Base-by-base conservation (phyloP, 2,113 vertebrate species). In the Malurus elegans region DNA sequence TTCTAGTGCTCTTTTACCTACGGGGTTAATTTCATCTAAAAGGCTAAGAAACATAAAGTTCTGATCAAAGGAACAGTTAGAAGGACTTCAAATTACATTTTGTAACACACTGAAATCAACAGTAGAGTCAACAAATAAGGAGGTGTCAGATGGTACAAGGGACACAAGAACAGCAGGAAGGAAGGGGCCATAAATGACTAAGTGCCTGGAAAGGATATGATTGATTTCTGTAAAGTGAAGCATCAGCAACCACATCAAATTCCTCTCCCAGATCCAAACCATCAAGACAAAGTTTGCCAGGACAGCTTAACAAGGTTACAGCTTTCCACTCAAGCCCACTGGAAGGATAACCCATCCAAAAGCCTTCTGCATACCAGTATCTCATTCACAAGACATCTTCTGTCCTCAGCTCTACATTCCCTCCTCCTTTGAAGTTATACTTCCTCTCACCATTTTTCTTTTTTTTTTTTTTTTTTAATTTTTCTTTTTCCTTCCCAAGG, bases 161-260 rank as follows among this genome's bases (percentile, higher is more conserved):
- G 58, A 61, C 18, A 58, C 11, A 67, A 62, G 21, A 82, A 79
- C 1, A 14, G 34, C 15, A 19, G 31, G 8, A 79, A 71, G 8
- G 14, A 12, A 65, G 3, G 2, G 7, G 15, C 6, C 28, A 73
- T 17, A 58, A 90, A 67, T 0, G 0, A 40, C 64, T 28, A 48
- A 47, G 26, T 34, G 13, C 18, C 18, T 51, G 13, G 16, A 91
- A 87, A 79, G 25, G 67, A 73, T 10, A 40, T 5, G 42, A 12
- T 36, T 29, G 29, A 69, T 25, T 79, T 82, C 62, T 71, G 36
- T 44, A 36, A 66, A 73, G 47, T 31, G 31, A 79, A 86, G 19
- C 62, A 74, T 56, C 51, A 88, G 50, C 58, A 88, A 48, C 12
- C 29, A 79, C 31, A 34, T 21, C 18, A 40, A 64, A 91, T 72